These are phyloP conservation scores for Spodoptera exigua DNA, from an alignment of 2,888 invertebrate species.

Conservation along the genomic window DNA sequence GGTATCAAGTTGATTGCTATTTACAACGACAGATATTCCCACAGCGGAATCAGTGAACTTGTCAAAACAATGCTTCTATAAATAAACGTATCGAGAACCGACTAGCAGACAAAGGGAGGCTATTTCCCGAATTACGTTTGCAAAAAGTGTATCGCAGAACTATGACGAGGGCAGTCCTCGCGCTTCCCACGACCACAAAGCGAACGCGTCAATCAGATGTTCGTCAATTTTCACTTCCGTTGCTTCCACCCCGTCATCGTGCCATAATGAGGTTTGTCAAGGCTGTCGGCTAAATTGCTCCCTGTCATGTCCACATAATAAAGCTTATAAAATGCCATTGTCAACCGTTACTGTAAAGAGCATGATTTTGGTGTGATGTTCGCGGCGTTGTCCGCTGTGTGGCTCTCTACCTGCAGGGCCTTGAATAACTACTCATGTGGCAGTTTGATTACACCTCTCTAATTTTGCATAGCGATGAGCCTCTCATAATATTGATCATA, in stretches of 20 bases:
- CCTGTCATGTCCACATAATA: constrained; percentile 57
- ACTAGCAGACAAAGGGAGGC: constrained; percentile 39
- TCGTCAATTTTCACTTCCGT: constrained; percentile 74
- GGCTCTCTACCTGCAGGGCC: constrained; percentile 11
- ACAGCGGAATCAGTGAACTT: constrained; percentile 40
- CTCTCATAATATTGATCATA: too few relatives aligned
- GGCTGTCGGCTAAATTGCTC: constrained; percentile 66
- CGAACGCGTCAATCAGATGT: constrained; percentile 41
- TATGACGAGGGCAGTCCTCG: constrained; percentile 28
- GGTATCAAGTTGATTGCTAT: constrained; percentile 1
- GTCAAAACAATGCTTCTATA: constrained; percentile 37
- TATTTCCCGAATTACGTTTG: constrained; percentile 35
- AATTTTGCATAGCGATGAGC: too few relatives aligned
- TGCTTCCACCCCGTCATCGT: constrained; percentile 71
- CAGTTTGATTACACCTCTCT: background rate
- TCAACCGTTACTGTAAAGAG: constrained; percentile 39
- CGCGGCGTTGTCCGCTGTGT: constrained; percentile 4
- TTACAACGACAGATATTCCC: constrained; percentile 2
- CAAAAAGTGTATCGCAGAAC: constrained; percentile 29
- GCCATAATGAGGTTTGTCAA: constrained; percentile 68
- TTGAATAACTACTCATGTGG: constrained; percentile 13
- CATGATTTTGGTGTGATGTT: constrained; percentile 33
- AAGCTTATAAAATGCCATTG: constrained; percentile 53
- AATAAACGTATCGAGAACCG: constrained; percentile 27
- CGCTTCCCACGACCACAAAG: constrained; percentile 55